Percentiles rank a stretch among this genome's conserved stretches.
phyloP scores from a whole-genome alignment of 2,888 invertebrate species.

The Thymelicus acteon region DNA sequence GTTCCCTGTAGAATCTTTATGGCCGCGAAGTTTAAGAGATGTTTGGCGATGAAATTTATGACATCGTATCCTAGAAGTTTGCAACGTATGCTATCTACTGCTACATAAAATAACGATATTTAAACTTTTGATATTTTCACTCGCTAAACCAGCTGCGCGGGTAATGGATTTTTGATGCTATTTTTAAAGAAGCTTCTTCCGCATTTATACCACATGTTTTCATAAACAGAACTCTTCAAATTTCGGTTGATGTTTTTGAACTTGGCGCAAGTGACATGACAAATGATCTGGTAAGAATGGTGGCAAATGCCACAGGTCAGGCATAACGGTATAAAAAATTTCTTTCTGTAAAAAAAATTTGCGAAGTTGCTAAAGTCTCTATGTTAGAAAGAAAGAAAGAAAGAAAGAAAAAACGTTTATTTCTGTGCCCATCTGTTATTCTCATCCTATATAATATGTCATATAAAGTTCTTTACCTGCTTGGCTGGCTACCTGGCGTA shows the following conservation, averaged over 20 bases:
- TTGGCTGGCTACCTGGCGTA: too few species aligned
- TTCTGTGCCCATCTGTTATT: too few species aligned
- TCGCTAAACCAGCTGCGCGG: conserved; percentile 20
- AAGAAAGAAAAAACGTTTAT: too few species aligned
- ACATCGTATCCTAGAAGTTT: conserved; percentile 28
- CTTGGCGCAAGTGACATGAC: too few species aligned
- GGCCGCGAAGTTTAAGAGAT: conserved; percentile 30
- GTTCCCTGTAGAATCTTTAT: conserved; percentile 49
- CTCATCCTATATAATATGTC: too few species aligned
- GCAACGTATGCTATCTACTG: conserved; percentile 33
- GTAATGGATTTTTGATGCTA: conserved; percentile 28
- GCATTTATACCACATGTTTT: not conserved
- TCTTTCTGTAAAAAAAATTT: too few species aligned
- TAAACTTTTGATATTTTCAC: conserved; percentile 35
- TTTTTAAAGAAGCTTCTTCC: conserved; percentile 16
- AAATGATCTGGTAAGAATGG: too few species aligned
- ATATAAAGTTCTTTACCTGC: too few species aligned
- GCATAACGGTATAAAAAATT: too few species aligned
- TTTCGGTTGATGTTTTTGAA: not conserved
- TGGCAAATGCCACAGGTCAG: too few species aligned
- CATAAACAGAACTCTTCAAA: not conserved
- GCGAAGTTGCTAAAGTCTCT: too few species aligned
- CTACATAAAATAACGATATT: conserved; percentile 27
- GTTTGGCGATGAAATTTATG: conserved; percentile 36
- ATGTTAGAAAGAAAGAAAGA: too few species aligned